Evolutionary conservation across 2,888 invertebrate species (phyloP), one percentile per base, ranked within the genome.

Genomic region (Dolichomitus sp.): DNA sequence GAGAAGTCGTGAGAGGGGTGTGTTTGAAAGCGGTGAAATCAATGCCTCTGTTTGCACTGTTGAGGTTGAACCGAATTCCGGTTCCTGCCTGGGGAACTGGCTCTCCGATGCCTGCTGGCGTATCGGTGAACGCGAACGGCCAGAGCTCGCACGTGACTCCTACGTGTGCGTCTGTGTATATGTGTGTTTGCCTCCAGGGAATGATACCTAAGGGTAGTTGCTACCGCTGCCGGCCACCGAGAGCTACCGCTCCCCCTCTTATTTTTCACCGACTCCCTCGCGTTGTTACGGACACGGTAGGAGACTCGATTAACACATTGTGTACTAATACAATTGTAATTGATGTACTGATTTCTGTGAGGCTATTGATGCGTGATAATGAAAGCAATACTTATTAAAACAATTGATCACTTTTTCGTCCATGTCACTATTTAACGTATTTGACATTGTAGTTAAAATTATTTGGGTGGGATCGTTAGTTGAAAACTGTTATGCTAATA

Each of bases 11-110:
- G 89, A 89, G 89, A 86, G 90, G 90, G 89, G 88, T 72, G 90
- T 89, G 91, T 90, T 92, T 91, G 91, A 92, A 92, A 92, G 91
- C 92, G 92, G 92, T 92, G 93, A 93, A 93, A 93, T 93, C 93
- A 93, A 93, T 93, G 93, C 92, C 89, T 92, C 91, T 92, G 92
- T 93, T 93, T 93, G 93, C 93, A 90, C 92, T 92, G 92, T 91
- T 91, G 93, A 92, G 93, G 92, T 92, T 90, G 92, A 91, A 91
- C 90, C 87, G 89, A 91, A 92, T 91, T 92, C 91, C 91, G 89
- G 85, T 82, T 89, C 87, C 82, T 85, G 84, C 83, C 84, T 84
- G 84, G 79, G 79, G 78, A 75, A 83, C 75, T 82, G 57, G 63
- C 65, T 75, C 63, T 73, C 74, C 40, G 57, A 48, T 83, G 82